Evolutionary conservation across 2,113 vertebrate genomes (phyloP).

Genomic region (Silurus glanis): DNA sequence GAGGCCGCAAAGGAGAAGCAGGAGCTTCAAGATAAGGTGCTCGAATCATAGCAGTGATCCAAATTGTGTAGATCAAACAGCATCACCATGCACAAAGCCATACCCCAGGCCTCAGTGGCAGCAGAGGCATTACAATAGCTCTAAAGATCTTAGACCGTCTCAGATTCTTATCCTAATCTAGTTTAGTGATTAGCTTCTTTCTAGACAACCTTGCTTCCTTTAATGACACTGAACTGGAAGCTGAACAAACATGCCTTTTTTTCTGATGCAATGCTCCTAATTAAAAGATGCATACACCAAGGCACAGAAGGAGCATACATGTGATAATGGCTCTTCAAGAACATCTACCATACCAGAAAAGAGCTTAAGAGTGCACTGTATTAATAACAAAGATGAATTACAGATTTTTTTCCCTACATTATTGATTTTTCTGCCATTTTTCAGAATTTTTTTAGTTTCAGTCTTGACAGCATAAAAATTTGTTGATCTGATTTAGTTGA

Average conservation of each 20-base stretch:
- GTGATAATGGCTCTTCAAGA: neutral
- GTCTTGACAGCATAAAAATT: neutral
- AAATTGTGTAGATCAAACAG: neutral
- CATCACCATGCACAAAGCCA: neutral
- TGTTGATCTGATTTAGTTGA: neutral
- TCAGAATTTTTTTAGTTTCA: neutral
- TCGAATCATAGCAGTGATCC: neutral
- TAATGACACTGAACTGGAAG: constrained; percentile 60
- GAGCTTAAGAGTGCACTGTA: neutral
- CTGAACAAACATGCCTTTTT: constrained; percentile 21
- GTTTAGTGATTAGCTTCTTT: constrained; percentile 67
- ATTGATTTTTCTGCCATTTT: neutral
- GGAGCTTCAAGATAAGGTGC: constrained; percentile 96
- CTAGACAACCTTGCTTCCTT: constrained; percentile 56
- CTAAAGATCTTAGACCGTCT: constrained; percentile 18
- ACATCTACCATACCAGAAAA: no score
- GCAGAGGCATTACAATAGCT: constrained; percentile 10
- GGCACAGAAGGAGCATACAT: neutral
- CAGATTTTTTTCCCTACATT: neutral
- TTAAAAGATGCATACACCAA: constrained; percentile 51
- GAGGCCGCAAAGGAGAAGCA: constrained; percentile 93
- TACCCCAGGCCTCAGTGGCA: neutral
- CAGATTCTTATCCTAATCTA: constrained; percentile 64
- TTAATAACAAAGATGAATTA: neutral
- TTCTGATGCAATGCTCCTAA: constrained; percentile 65